These are phyloP conservation scores for Bucorvus abyssinicus DNA, from an alignment of 2,797 vertebrate genomes.

Conservation along the genomic window DNA sequence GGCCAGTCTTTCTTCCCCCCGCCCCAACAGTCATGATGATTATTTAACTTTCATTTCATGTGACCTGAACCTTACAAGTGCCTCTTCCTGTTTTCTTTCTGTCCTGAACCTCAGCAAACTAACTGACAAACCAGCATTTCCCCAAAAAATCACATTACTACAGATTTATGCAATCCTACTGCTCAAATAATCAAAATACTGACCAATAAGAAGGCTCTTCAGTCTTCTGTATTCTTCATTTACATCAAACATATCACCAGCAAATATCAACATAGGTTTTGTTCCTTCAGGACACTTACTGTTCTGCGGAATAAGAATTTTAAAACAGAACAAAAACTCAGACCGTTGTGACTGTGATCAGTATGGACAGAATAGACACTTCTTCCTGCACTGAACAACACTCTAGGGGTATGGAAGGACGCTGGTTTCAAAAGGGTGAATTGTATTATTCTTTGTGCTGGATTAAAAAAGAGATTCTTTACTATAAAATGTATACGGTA, in stretches of 20 bases:
- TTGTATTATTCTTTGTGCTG: not conserved
- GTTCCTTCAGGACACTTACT: slow-evolving; percentile 91
- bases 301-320: slow-evolving; percentile 71
- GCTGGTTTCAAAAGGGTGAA: not conserved
- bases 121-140: not conserved
- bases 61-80: not conserved
- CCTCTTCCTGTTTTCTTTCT: not conserved
- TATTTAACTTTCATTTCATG: not conserved
- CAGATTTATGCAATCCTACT: not conserved
- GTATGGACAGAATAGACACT: not conserved
- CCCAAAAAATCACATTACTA: not conserved
- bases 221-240: slow-evolving; percentile 86
- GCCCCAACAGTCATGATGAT: not conserved
- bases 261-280: slow-evolving; percentile 94
- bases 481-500: not conserved
- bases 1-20: rapidly evolving
- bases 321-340: not conserved
- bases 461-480: not conserved
- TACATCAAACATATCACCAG: slow-evolving; percentile 87
- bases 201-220: slow-evolving; percentile 90
- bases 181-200: slow-evolving; percentile 24
- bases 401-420: not conserved
- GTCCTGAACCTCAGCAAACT: not conserved
- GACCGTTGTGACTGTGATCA: not conserved
- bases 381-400: not conserved